Percentiles rank a stretch among this genome's conserved stretches.
Evolutionary conservation across 2,888 invertebrate genomes (phyloP).

Genomic region (Cabera pusaria): DNA sequence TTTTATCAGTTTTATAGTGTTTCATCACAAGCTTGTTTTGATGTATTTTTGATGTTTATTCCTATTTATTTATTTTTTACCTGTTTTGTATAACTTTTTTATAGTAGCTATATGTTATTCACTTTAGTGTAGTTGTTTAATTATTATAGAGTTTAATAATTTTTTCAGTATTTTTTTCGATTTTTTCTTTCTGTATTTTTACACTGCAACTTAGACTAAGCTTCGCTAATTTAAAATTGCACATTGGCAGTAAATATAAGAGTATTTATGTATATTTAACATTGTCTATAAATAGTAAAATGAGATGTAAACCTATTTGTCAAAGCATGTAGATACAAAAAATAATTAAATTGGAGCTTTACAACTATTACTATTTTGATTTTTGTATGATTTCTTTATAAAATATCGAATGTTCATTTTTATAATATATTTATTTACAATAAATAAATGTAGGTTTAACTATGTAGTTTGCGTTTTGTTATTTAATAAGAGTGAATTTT

Average conservation of each 20-base stretch:
- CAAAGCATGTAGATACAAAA: constrained; percentile 49
- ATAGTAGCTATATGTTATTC: constrained; percentile 27
- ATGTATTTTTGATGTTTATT: constrained; percentile 71
- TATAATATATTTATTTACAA: constrained; percentile 60
- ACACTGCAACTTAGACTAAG: constrained; percentile 46
- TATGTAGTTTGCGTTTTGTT: constrained; percentile 24
- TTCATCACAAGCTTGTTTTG: constrained; percentile 62
- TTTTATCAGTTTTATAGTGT: constrained; percentile 37
- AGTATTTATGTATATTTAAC: constrained; percentile 57
- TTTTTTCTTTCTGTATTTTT: constrained; percentile 63
- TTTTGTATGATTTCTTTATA: constrained; percentile 36
- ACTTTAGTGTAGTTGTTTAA: constrained; percentile 29
- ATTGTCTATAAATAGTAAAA: constrained; percentile 31
- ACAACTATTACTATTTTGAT: constrained; percentile 32
- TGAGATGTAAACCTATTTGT: constrained; percentile 5
- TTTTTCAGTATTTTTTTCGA: constrained; percentile 42
- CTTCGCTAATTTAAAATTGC: constrained; percentile 47
- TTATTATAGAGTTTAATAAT: constrained; percentile 47
- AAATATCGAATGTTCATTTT: constrained; percentile 43
- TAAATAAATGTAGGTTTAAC: constrained; percentile 46
- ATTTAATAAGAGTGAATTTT: constrained; percentile 19
- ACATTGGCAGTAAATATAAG: constrained; percentile 54
- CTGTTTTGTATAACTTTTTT: constrained; percentile 70
- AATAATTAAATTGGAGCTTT: constrained; percentile 56
- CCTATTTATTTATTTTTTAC: constrained; percentile 43